A percentile compares a stretch with the other conserved stretches of the same genome.
Evolutionary conservation across 2,113 vertebrate species (phyloP).

Genomic region (Sphaerodactylus townsendi): DNA sequence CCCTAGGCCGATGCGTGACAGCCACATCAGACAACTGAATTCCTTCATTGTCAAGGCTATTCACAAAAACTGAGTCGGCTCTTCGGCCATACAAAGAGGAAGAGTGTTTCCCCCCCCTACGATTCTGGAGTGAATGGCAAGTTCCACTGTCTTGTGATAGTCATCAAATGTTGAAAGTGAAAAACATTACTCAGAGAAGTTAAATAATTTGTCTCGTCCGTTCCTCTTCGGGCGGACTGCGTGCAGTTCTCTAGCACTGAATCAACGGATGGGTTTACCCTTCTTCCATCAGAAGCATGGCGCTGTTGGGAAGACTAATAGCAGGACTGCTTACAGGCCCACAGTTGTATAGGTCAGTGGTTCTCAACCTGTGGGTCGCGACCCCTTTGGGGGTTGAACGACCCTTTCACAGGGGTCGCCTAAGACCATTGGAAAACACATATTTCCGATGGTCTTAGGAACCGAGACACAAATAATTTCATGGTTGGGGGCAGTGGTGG

Average conservation of each 20-base stretch:
- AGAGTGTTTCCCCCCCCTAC: conserved; percentile 65
- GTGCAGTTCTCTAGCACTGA: background rate
- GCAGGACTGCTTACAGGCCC: background rate
- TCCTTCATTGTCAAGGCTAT: conserved; percentile 52
- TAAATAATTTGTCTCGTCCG: conserved; percentile 8
- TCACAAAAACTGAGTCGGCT: conserved; percentile 59
- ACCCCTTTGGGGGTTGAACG: too few species aligned
- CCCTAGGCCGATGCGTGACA: conserved; percentile 58
- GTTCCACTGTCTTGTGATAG: conserved; percentile 48
- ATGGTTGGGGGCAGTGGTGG: too few species aligned
- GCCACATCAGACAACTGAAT: conserved; percentile 60
- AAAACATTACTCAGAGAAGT: background rate
- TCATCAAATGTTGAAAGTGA: conserved; percentile 51
- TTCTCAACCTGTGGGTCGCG: too few species aligned
- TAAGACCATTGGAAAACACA: too few species aligned
- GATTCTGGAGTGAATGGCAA: conserved; percentile 32
- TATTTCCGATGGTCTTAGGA: too few species aligned
- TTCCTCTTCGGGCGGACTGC: background rate
- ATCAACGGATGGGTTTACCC: background rate
- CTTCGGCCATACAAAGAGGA: conserved; percentile 71
- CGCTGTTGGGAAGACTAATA: background rate
- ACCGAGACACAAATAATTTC: too few species aligned
- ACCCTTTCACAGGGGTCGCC: too few species aligned
- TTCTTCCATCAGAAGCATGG: background rate
- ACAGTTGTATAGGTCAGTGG: background rate